Evolutionary conservation across 2,797 vertebrate genomes (phyloP), one percentile per base, ranked within the genome.

Genomic region (Pangasius djambal): DNA sequence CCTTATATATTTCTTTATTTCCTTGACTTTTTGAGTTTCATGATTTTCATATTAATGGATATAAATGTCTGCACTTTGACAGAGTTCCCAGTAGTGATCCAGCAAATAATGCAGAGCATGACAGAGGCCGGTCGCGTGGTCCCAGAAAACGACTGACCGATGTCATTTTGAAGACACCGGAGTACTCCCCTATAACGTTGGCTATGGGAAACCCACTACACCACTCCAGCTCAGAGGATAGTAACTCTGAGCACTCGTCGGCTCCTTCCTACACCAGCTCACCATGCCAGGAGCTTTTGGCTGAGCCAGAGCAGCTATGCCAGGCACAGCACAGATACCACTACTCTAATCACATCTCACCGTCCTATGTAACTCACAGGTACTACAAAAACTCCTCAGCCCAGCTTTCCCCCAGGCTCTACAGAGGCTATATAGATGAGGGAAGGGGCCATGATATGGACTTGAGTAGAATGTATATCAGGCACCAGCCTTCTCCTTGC

Each of bases 171-270:
- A 93, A 94, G 0, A 92, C 96, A 75, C 95, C 95, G 0, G 95
- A 96, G 31, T 93, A 95, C 87, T 92, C 92, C 25, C 85, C 94
- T 0, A 50, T 93, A 70, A 69, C 82, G 0, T 67, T 87, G 81
- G 92, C 88, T 72, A 87, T 94, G 8, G 92, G 91, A 88, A 94
- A 89, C 37, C 86, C 91, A 0, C 61, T 92, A 89, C 95, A 93
- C 92, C 93, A 93, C 82, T 94, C 95, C 1, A 94, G 94, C 90
- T 97, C 97, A 0, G 97, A 98, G 88, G 97, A 98, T 87, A 97
- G 96, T 88, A 95, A 95, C 92, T 97, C 97, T 0, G 97, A 98
- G 57, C 93, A 95, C 89, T 98, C 97, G 85, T 97, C 97, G 0
- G 96, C 94, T 90, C 88, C 96, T 34, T 97, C 96, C 22, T 96